Conservation (phyloP, 2,113 vertebrate species). For the Passer montanus region DNA sequence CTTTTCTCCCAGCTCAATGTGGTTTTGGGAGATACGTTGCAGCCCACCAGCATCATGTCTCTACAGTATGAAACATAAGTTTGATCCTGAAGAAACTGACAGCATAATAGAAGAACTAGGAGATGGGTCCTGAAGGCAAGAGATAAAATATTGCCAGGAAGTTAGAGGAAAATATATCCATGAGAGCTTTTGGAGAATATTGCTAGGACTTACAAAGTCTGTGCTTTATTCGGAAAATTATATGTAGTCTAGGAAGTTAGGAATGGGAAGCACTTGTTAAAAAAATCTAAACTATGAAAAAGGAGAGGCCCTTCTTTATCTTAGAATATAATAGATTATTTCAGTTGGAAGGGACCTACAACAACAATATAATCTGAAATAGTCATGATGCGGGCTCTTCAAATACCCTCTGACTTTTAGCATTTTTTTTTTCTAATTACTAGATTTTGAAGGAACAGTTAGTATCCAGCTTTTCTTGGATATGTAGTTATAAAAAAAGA, state of each 20-base stretch:
- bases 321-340: not conserved
- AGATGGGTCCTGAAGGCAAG: not conserved
- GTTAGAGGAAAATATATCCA: not conserved
- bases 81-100: not conserved
- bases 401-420: not conserved
- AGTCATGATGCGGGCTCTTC: not conserved
- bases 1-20: not conserved
- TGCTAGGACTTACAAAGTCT: not conserved
- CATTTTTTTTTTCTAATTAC: not conserved
- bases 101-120: not conserved
- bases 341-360: not conserved
- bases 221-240: not conserved
- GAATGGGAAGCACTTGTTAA: not conserved
- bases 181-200: not conserved
- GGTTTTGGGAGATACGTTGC: not conserved
- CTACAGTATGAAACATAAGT: not conserved
- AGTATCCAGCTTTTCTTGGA: not conserved
- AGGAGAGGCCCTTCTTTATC: not conserved
- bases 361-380: not conserved
- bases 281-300: not conserved
- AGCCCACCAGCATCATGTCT: not conserved
- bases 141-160: not conserved
- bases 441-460: not conserved
- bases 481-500: not conserved
- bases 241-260: not conserved